Conservation (phyloP, 2,797 vertebrate genomes). For the Phaenicophaeus curvirostris region DNA sequence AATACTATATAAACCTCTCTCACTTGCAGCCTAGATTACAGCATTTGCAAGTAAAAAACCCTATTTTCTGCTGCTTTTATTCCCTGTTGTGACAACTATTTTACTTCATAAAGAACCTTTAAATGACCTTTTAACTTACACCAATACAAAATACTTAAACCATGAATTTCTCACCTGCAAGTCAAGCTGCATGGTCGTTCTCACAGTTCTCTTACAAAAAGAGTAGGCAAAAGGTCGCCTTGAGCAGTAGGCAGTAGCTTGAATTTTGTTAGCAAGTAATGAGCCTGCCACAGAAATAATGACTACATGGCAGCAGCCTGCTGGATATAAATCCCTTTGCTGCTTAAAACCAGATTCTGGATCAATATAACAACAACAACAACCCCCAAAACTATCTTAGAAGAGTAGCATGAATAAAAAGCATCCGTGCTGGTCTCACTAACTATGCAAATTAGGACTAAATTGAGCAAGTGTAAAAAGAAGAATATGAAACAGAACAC, state of each 20-base stretch:
- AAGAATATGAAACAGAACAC: not conserved
- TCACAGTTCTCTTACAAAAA: not conserved
- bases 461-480: not conserved
- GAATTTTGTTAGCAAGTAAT: constrained; percentile 44
- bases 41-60: not conserved
- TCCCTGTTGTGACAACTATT: not conserved
- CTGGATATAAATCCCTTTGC: not conserved
- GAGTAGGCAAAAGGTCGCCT: not conserved
- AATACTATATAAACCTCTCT: not conserved
- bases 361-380: constrained; percentile 31
- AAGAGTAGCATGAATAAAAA: not conserved
- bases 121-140: not conserved
- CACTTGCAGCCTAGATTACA: not conserved
- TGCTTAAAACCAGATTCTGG: constrained; percentile 13
- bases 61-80: not conserved
- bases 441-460: not conserved
- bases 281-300: constrained; percentile 42
- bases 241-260: not conserved
- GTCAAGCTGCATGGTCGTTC: not conserved
- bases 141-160: not conserved
- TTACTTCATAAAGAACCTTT: not conserved
- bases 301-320: not conserved
- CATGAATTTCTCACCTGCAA: constrained; percentile 3
- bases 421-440: not conserved
- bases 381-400: not conserved